Base-by-base conservation (phyloP, 1,140 invertebrate species). In the Antheraea pernyi region DNA sequence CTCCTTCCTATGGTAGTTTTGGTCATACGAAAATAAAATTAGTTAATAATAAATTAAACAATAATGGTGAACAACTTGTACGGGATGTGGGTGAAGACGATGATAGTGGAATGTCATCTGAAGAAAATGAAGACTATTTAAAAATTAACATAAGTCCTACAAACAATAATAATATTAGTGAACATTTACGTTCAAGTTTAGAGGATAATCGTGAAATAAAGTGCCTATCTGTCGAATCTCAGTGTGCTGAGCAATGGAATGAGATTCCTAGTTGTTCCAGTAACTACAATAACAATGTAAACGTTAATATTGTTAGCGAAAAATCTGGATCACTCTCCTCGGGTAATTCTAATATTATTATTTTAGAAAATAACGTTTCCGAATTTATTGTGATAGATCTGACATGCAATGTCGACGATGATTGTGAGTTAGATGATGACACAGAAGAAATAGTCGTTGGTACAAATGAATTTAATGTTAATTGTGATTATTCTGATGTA, bases 251-350 rank as follows among this genome's bases (percentile, higher is more conserved):
- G 76, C 80, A 71, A 58, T 81, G 87, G 87, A 91, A 91, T 91
- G 90, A 89, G 79, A 92, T 92, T 92, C 90, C 90, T n/a, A 83
- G 87, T 84, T 91, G 88, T 86, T 91, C 89, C 65, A 85, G 81
- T 71, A 78, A 85, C 81, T 80, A 83, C n/a, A n/a, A n/a, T 84
- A 79, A 73, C 72, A 80, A 79, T 78, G 75, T 80, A 78, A 86
- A 82, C 78, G 78, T 87, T 82, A 71, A 61, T 76, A 67, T 75
- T 71, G 68, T 77, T 9, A 72, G 77, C 18, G 66, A 72, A 39
- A 74, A 70, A 73, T 30, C 71, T 64, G 64, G 71, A 69, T 65
- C 70, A 53, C 53, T 71, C 64, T 71, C 76, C 64, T 71, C 76
- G 60, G 70, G 72, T 11, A 58, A 81, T 62, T 53, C 67, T 73